Conservation (phyloP, 2,888 invertebrate genomes). For the Leucania comma region DNA sequence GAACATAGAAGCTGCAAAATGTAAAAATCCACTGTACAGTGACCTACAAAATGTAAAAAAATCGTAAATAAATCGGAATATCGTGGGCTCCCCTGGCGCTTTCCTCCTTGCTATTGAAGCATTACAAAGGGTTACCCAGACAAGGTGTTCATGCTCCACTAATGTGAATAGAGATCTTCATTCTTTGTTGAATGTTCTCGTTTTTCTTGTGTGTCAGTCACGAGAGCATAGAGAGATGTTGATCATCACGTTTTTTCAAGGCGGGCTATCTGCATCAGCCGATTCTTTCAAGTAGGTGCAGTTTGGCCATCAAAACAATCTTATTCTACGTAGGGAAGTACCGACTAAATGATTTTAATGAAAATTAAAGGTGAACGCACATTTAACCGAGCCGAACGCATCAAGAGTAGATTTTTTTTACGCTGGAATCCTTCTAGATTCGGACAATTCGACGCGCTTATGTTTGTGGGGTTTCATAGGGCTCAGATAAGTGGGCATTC, state of each 20-base stretch:
- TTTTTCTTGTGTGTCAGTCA: neutral
- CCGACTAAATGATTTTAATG: neutral
- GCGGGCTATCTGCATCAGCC: neutral
- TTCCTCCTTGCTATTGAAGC: neutral
- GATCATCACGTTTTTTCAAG: neutral
- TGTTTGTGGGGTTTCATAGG: too few relatives aligned
- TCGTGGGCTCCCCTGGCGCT: too few relatives aligned
- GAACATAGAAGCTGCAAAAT: too few relatives aligned
- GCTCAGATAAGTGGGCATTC: too few relatives aligned
- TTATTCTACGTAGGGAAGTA: neutral
- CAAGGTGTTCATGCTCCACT: neutral
- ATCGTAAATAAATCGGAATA: too few relatives aligned
- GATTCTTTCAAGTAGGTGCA: neutral
- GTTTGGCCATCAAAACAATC: conserved; percentile 4
- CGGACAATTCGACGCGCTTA: too few relatives aligned
- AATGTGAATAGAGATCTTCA: neutral
- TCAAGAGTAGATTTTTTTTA: too few relatives aligned
- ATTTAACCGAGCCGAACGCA: too few relatives aligned
- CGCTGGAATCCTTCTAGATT: too few relatives aligned
- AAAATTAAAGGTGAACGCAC: too few relatives aligned
- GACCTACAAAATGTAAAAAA: too few relatives aligned
- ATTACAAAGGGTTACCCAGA: neutral
- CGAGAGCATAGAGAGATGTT: neutral
- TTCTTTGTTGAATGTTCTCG: neutral
- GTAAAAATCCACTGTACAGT: too few relatives aligned